Evolutionary conservation across 2,888 invertebrate species (phyloP).

Genomic region (Tortrix viridana): DNA sequence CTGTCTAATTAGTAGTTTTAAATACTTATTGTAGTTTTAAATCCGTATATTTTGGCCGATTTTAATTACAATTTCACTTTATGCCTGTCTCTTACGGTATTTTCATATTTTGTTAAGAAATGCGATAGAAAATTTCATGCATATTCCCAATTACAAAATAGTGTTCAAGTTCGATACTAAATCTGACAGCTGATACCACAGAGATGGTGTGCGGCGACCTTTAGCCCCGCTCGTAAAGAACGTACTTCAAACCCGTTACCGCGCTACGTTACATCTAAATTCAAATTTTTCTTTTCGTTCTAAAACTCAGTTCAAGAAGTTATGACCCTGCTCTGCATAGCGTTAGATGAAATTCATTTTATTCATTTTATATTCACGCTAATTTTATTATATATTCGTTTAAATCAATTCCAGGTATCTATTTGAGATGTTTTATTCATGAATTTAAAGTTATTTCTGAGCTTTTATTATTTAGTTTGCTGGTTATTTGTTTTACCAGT

Average conservation of each 20-base stretch:
- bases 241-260: conserved; percentile 67
- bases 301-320: conserved; percentile 43
- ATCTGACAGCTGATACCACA: too few relatives aligned
- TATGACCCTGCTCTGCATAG: conserved; percentile 70
- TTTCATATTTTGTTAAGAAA: too few relatives aligned
- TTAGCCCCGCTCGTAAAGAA: conserved; percentile 78
- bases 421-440: conserved; percentile 6
- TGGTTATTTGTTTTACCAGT: too few relatives aligned
- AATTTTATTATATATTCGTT: conserved; percentile 52
- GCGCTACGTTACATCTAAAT: conserved; percentile 76
- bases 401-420: conserved; percentile 43
- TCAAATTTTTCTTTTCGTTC: conserved; percentile 74
- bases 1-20: too few relatives aligned
- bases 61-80: too few relatives aligned
- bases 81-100: too few relatives aligned
- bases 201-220: conserved; percentile 62
- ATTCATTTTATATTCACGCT: conserved; percentile 58
- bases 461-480: neutral
- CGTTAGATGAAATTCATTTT: conserved; percentile 72
- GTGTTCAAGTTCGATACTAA: too few relatives aligned
- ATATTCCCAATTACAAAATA: too few relatives aligned
- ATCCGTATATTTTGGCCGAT: too few relatives aligned
- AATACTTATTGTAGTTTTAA: too few relatives aligned
- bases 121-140: too few relatives aligned
- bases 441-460: conserved; percentile 7